Evolutionary conservation across 1,140 invertebrate species (phyloP), one percentile per base, ranked within the genome.

Genomic region (Cephus cinctus): DNA sequence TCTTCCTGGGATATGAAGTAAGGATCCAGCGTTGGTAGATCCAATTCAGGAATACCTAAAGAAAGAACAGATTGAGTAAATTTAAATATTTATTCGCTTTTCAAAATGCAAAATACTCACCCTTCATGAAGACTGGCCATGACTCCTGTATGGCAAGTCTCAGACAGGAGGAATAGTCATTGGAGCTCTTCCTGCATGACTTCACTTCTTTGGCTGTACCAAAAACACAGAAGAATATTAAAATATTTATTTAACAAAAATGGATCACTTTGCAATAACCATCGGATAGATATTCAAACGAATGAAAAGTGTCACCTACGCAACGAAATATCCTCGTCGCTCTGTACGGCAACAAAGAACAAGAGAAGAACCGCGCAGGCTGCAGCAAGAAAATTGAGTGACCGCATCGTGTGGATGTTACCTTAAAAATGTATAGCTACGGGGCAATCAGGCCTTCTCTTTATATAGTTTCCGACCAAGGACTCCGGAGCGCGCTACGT

Each of bases 391-490:
- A 65, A 66, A 61, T 57, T 47, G 51, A 45, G 42, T 52, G 48
- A 63, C 56, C 55, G 56, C n/a, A n/a, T n/a, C 34, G 34, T 18
- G 14, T 36, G 14, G 19, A 15, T 36, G 34, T 18, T 36, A 15
- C 11, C 14, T 36, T 36, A 9, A 3, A 36, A 15, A 36, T 15
- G 14, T 15, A 36, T 18, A 15, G 34, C 15, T 36, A 52, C 57
- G 59, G 55, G 44, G 52, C 56, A 68, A 69, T 72, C 69, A 63
- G 65, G 58, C 62, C 54, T 44, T 67, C 63, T 63, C 71, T 73
- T 75, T 76, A 75, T 76, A 76, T 76, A 76, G 68, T 69, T 70
- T 70, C 59, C 52, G 53, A 49, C 65, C 74, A 76, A 76, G 74
- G 74, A 74, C 73, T 75, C 46, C 43, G n/a, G 36, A 51, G 56